Evolutionary conservation across 2,113 vertebrate species (phyloP).

Genomic region (Seriola dumerili): DNA sequence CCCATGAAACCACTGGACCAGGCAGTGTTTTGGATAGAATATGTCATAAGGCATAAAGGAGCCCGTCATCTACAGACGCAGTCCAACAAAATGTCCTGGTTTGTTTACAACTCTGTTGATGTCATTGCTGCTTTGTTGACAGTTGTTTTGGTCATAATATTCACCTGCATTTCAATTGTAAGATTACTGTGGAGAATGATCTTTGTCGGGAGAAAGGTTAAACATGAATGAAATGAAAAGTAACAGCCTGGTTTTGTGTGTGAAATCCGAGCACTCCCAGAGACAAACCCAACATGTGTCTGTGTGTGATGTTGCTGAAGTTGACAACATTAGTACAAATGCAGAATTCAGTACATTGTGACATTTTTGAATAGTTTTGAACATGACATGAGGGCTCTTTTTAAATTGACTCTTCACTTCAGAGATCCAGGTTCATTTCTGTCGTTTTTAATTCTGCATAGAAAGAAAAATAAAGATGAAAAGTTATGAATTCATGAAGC

Average conservation of each 20-base stretch:
- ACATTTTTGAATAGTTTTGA: not conserved
- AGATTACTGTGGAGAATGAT: constrained; percentile 58
- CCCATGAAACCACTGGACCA: constrained; percentile 90
- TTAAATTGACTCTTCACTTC: too few relatives aligned
- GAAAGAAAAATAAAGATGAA: too few relatives aligned
- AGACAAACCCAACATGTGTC: constrained; percentile 13
- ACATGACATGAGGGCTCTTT: too few relatives aligned
- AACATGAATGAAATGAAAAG: constrained; percentile 64
- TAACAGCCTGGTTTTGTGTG: not conserved
- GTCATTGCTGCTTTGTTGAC: constrained; percentile 79
- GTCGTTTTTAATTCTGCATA: too few relatives aligned
- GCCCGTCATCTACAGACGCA: constrained; percentile 88
- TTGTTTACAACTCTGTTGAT: constrained; percentile 91
- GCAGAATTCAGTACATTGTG: not conserved
- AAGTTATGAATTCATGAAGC: too few relatives aligned
- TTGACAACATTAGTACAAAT: too few relatives aligned
- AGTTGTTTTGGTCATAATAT: constrained; percentile 34
- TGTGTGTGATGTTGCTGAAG: not conserved
- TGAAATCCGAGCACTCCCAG: not conserved
- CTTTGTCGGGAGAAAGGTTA: constrained; percentile 62
- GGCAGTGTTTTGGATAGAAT: constrained; percentile 94
- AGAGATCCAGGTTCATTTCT: too few relatives aligned
- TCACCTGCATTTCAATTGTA: constrained; percentile 49
- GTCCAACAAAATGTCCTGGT: constrained; percentile 90
- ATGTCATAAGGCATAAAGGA: constrained; percentile 92